Base-by-base conservation (phyloP, 2,113 vertebrate genomes). In the Petrocephalus microphthalmus region DNA sequence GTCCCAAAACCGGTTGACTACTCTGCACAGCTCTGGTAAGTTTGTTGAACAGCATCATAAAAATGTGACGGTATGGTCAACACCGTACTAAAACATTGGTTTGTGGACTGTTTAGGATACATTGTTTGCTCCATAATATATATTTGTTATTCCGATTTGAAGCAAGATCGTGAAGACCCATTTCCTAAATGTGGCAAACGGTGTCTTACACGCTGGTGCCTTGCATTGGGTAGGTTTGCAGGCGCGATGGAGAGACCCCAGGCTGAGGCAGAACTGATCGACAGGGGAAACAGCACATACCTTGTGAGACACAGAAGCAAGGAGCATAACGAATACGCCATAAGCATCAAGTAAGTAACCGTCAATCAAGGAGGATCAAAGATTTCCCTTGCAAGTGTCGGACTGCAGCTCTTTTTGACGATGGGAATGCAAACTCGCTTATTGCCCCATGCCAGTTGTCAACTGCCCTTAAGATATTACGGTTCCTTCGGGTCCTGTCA, bases 1-100 rank as follows among this genome's bases (percentile, higher is more conserved):
- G 96, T 98, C 84, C 98, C 98, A 87, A 99, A 98, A 92, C 97
- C 97, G 89, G 96, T 97, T 42, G 96, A 99, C 95, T 99, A 98
- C 93, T 98, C 97, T 87, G 94, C 94, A 87, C 97, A 98, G 0
- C 94, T 95, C 13, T 99, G 98, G 98, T 99, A 95, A 96, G 94
- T 60, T 74, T 74, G 89, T 92, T 89, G 84, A 91, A 89, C 20
- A 74, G 25, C 17, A 8, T 8, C 1, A 64, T 22, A 89, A 17
- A 11, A 13, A 10, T n/a, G 22, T 45, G 42, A 67, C 10, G 8
- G 13, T 4, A 29, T 13, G 2, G 60, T 29, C 29, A 67, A 13
- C 2, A 67, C 60, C 11, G 3, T 67, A 11, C 60, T 67, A n/a
- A 29, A 67, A 29, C 60, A 29, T 67, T 13, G 11, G 11, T 15